A percentile compares a stretch with the other conserved stretches of the same genome.
Conservation (phyloP, 1,140 invertebrate genomes). For the Rhizoglyphus robini region DNA sequence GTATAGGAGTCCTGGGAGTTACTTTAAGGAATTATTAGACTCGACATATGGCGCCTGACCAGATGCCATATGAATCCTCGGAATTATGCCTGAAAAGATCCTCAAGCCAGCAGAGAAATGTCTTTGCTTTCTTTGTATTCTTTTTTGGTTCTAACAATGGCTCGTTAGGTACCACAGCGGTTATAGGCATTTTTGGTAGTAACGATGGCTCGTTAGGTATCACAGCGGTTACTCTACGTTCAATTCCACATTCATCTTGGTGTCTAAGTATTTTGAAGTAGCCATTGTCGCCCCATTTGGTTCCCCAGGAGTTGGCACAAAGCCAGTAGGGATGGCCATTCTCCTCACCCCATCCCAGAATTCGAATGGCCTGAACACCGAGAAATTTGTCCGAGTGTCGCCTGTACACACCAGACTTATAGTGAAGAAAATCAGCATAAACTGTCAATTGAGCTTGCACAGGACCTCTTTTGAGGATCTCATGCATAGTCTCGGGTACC, state of each 20-base stretch:
- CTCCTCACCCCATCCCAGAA: slow-evolving; percentile 42
- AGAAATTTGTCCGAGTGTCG: slow-evolving; percentile 55
- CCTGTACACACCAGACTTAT: slow-evolving; percentile 61
- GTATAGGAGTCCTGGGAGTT: too few relatives aligned
- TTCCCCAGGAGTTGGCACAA: slow-evolving; percentile 42
- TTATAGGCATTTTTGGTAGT: background rate
- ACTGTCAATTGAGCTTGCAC: slow-evolving; percentile 71
- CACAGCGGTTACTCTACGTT: slow-evolving; percentile 59
- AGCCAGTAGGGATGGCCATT: slow-evolving; percentile 40
- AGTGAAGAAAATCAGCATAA: slow-evolving; percentile 36
- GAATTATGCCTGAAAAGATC: background rate
- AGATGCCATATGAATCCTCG: background rate
- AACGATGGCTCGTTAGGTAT: slow-evolving; percentile 42
- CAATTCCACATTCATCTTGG: slow-evolving; percentile 67
- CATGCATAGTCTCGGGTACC: slow-evolving; percentile 58
- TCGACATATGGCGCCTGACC: background rate
- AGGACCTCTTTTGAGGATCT: slow-evolving; percentile 75
- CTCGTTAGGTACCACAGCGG: background rate
- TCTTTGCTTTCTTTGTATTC: background rate
- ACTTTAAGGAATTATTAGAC: too few relatives aligned
- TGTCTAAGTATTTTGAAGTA: slow-evolving; percentile 65
- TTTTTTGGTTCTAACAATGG: too few relatives aligned
- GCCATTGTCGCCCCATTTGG: slow-evolving; percentile 42
- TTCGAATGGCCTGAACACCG: slow-evolving; percentile 47
- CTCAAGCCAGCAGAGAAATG: background rate